Evolutionary conservation across 2,797 vertebrate species (phyloP), one percentile per base, ranked within the genome.

Genomic region (Buceros bicornis): DNA sequence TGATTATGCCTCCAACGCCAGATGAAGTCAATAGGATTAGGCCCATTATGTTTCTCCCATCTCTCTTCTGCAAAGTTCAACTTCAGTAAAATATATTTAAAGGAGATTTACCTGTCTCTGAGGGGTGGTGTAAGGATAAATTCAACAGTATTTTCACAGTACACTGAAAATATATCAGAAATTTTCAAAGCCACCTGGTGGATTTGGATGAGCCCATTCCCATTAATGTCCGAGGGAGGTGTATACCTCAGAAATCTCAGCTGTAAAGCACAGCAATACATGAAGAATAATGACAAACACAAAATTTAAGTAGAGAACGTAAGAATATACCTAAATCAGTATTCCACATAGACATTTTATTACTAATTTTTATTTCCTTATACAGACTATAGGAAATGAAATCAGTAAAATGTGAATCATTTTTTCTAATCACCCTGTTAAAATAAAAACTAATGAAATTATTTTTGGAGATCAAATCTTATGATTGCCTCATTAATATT

Each of bases 21-120:
- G 77, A 95, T 87, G 83, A 94, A 86, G 80, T 96, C 94, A 93
- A 91, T 77, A 92, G 79, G 62, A 95, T 95, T 86, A 96, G 58
- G 40, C 37, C 91, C 80, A 94, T 96, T 91, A 96, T 91, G 54
- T 87, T 51, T 91, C 77, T 90, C 80, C 70, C 53, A 33, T 86
- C 58, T 93, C 88, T 89, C 85, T 87, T 95, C 85, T 29, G 51
- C 58, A 67, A 80, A 87, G 80, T 88, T 95, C 80, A 69, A 66
- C 89, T 90, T 88, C 94, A 95, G 93, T 93, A 96, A 92, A 95
- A 89, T 90, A 88, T 58, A 82, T 90, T 95, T 96, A 94, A 95
- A 70, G 66, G 89, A 50, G 95, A 95, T 93, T 95, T 96, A 94
- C 96, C 93, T 95, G 94, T 95, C 96, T 95, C 91, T 26, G 37